Conservation (phyloP, 64 coral and sea anemone species). For the Montipora cactus region DNA sequence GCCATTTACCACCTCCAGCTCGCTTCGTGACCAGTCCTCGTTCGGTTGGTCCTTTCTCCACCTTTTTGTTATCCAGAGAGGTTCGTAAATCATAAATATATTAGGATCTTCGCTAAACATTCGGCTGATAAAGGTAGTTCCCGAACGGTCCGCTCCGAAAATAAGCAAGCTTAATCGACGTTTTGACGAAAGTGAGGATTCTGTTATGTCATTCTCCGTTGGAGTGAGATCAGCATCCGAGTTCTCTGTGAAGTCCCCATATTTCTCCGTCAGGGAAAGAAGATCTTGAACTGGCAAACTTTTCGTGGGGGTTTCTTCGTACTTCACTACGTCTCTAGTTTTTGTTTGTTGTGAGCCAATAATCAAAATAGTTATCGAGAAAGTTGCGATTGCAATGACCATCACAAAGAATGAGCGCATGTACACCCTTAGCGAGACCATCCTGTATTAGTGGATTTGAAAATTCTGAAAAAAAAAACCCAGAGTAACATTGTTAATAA, state of each 20-base stretch:
- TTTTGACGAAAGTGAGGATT: neutral
- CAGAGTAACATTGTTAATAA: neutral
- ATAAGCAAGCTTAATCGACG: slow-evolving; percentile 43
- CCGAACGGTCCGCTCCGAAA: slow-evolving; percentile 56
- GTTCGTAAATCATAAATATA: slow-evolving; percentile 67
- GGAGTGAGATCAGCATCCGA: neutral
- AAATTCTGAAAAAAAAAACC: slow-evolving; percentile 2
- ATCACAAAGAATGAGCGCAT: neutral
- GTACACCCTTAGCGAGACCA: neutral
- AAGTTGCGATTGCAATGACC: neutral
- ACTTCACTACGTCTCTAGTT: neutral
- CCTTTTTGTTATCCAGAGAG: slow-evolving; percentile 42
- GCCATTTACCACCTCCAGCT: slow-evolving; percentile 47
- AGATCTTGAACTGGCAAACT: neutral
- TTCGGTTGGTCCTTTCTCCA: neutral
- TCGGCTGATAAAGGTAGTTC: slow-evolving; percentile 69
- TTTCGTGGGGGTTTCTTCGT: neutral
- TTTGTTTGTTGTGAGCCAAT: neutral
- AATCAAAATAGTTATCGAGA: neutral
- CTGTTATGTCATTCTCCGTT: neutral
- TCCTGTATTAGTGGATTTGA: neutral
- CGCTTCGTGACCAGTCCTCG: neutral
- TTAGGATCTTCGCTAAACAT: slow-evolving; percentile 75
- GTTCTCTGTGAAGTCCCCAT: neutral
- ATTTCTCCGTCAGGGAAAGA: neutral